These are phyloP conservation scores for Zonitis immaculata DNA, from an alignment of 2,888 invertebrate genomes.

Conservation along the genomic window DNA sequence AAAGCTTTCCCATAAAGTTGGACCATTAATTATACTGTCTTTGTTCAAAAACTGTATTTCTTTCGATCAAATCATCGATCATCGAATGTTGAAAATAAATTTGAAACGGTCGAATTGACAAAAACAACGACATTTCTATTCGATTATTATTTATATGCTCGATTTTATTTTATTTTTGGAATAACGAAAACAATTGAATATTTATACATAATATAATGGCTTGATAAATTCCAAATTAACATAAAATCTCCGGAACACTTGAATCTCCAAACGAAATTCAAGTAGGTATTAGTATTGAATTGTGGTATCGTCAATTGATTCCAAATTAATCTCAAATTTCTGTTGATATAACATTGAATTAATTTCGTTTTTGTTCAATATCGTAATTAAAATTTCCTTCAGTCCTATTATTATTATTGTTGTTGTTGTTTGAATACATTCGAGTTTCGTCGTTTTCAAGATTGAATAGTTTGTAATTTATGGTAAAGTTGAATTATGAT, in stretches of 20 bases:
- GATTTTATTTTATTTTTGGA: no score
- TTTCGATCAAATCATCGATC: slow-evolving; percentile 3
- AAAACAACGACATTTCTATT: no score
- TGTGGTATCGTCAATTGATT: neutral
- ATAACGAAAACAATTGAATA: no score
- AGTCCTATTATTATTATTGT: no score
- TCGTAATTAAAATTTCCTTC: no score
- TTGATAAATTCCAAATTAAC: no score
- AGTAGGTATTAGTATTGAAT: no score
- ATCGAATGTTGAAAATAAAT: slow-evolving; percentile 3
- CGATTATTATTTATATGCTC: no score
- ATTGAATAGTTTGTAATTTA: neutral
- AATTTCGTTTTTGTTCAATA: neutral
- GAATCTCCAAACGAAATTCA: no score
- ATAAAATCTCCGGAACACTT: no score
- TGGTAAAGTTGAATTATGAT: neutral
- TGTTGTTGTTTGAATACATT: no score
- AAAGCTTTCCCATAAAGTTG: neutral
- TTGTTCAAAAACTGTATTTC: neutral
- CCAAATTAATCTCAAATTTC: neutral
- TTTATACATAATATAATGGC: no score
- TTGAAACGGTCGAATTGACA: slow-evolving; percentile 5
- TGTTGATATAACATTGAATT: neutral
- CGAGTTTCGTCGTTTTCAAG: neutral
- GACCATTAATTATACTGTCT: neutral